Evolutionary conservation across 2,797 vertebrate species (phyloP).

Genomic region (Sebastes kiyomatsui): DNA sequence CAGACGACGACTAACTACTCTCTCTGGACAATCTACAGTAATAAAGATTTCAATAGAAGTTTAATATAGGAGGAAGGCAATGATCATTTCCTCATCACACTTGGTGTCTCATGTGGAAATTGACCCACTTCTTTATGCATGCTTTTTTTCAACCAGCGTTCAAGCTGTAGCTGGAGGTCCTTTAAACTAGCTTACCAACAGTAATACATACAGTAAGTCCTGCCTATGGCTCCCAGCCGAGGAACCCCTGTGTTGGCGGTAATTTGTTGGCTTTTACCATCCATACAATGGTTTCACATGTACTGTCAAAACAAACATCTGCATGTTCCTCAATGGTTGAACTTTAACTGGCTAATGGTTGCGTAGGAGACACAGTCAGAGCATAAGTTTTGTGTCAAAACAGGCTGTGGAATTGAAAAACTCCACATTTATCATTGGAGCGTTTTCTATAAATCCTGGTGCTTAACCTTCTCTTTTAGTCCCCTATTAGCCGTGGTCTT

Average conservation of each 20-base stretch:
- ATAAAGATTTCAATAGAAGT: not conserved
- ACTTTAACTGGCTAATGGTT: not conserved
- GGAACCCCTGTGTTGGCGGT: not conserved
- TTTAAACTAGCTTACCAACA: not conserved
- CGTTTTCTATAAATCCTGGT: not conserved
- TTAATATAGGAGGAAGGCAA: not conserved
- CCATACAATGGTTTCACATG: not conserved
- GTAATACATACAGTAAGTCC: not conserved
- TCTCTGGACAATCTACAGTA: not conserved
- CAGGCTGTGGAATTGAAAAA: not conserved
- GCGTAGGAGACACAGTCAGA: not conserved
- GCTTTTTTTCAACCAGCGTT: not conserved
- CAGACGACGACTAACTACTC: not conserved
- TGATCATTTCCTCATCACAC: not conserved
- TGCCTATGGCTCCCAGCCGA: not conserved
- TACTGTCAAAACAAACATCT: not conserved
- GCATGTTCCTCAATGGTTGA: not conserved
- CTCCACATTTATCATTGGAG: not conserved
- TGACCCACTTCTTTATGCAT: not conserved
- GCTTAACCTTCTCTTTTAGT: slow-evolving; percentile 25
- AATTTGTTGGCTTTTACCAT: not conserved
- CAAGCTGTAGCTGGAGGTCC: not conserved
- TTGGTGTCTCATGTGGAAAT: not conserved
- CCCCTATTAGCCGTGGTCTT: not conserved
- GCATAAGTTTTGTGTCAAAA: not conserved